Percentiles rank a stretch among this genome's conserved stretches.
Evolutionary conservation across 1,140 invertebrate species (phyloP).

Genomic region (Pogonomyrmex californicus): DNA sequence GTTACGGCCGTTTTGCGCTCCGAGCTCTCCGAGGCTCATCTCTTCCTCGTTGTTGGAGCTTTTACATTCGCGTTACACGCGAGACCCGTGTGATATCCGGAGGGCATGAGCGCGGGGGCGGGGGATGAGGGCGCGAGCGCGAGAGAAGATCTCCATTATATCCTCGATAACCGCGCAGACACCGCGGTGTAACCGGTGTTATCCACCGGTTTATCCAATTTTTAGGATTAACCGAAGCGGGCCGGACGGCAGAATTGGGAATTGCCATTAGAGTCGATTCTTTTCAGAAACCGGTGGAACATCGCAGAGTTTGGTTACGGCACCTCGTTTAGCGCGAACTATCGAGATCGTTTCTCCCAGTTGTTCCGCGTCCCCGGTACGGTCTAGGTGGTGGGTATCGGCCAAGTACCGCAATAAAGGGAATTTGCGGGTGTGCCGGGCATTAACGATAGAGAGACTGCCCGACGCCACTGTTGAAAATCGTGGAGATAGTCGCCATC

Average conservation of each 20-base stretch:
- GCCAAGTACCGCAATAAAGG: slow-evolving; percentile 52
- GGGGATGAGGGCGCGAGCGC: background rate
- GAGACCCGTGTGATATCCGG: slow-evolving; percentile 2
- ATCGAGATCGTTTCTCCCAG: background rate
- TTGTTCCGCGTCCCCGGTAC: background rate
- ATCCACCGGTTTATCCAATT: slow-evolving; percentile 57
- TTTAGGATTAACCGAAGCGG: slow-evolving; percentile 40
- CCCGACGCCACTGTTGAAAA: background rate
- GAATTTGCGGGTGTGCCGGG: slow-evolving; percentile 40
- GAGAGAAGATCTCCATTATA: slow-evolving; percentile 28
- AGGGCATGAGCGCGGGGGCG: background rate
- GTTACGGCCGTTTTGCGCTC: slow-evolving; percentile 38
- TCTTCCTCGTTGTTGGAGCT: background rate
- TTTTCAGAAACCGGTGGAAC: slow-evolving; percentile 3
- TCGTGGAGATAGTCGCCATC: background rate
- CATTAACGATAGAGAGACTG: slow-evolving; percentile 46
- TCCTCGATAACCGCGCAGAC: slow-evolving; percentile 27
- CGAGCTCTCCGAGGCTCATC: slow-evolving; percentile 22
- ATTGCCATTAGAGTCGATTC: background rate
- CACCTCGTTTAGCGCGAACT: slow-evolving; percentile 39
- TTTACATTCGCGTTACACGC: slow-evolving; percentile 49
- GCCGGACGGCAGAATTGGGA: too few relatives aligned
- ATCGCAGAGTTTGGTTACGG: slow-evolving; percentile 22
- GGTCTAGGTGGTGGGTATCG: slow-evolving; percentile 32
- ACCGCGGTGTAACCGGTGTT: background rate